Percentiles rank a stretch among this genome's conserved stretches.
These are phyloP conservation scores for Hemiprocne comata DNA, from an alignment of 2,113 vertebrate genomes.

Conservation along the genomic window DNA sequence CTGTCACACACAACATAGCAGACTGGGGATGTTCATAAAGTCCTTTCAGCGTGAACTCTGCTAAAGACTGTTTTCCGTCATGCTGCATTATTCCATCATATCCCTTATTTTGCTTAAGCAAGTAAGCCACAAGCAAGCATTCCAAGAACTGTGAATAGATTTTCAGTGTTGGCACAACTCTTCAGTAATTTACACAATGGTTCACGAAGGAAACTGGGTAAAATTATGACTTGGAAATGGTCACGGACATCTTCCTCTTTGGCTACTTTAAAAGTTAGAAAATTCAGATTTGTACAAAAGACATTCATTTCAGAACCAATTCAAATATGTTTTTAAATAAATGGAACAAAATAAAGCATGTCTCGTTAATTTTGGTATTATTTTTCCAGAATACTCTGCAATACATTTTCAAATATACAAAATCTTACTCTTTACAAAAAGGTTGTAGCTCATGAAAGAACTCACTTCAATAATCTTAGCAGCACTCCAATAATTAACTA, in stretches of 20 bases:
- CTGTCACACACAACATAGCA: neutral
- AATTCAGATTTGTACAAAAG: slow-evolving; percentile 54
- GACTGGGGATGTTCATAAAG: neutral
- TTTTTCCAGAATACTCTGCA: slow-evolving; percentile 53
- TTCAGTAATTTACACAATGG: slow-evolving; percentile 27
- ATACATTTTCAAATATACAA: slow-evolving; percentile 59
- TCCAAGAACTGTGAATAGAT: neutral
- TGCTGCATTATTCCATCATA: neutral
- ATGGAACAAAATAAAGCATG: slow-evolving; percentile 50
- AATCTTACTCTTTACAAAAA: slow-evolving; percentile 56
- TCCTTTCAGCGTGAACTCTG: neutral
- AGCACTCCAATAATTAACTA: slow-evolving; percentile 29
- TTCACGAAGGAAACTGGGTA: slow-evolving; percentile 16
- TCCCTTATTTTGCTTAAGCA: neutral
- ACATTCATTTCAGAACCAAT: slow-evolving; percentile 48
- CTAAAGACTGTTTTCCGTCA: slow-evolving; percentile 1
- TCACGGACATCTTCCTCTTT: slow-evolving; percentile 42
- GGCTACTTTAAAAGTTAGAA: slow-evolving; percentile 57
- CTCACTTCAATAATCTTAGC: slow-evolving; percentile 32
- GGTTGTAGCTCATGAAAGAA: slow-evolving; percentile 28
- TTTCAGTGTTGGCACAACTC: slow-evolving; percentile 18
- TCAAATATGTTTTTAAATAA: slow-evolving; percentile 32
- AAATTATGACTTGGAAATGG: slow-evolving; percentile 41
- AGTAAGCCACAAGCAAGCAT: slow-evolving; percentile 35
- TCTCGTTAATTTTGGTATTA: slow-evolving; percentile 40